Conservation (phyloP, 2,888 invertebrate genomes). For the Hylaea fasciaria region DNA sequence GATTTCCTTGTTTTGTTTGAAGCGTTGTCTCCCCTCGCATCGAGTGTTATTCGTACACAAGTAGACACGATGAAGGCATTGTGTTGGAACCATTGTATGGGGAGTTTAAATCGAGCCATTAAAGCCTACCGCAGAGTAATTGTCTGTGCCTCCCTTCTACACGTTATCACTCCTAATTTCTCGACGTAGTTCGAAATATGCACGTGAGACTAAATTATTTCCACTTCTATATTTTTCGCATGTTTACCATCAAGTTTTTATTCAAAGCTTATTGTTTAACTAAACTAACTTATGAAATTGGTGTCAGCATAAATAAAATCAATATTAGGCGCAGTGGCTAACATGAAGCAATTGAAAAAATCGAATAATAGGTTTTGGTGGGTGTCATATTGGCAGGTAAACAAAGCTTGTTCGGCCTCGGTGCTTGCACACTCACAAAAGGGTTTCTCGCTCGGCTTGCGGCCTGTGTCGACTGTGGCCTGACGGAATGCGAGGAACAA, state of each 20-base stretch:
- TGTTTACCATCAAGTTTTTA: background rate
- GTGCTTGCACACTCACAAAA: slow-evolving; percentile 62
- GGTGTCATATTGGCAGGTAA: slow-evolving; percentile 65
- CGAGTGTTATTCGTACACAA: slow-evolving; percentile 63
- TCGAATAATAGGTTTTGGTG: slow-evolving; percentile 67
- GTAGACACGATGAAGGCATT: slow-evolving; percentile 66
- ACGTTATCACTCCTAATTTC: slow-evolving; percentile 60
- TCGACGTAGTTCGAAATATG: slow-evolving; percentile 45
- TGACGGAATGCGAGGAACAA: slow-evolving; percentile 54
- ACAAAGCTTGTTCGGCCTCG: slow-evolving; percentile 64
- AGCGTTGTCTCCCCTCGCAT: slow-evolving; percentile 70
- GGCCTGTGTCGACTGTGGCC: slow-evolving; percentile 38
- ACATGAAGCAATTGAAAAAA: slow-evolving; percentile 44
- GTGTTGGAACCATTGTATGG: slow-evolving; percentile 65
- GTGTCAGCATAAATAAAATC: background rate
- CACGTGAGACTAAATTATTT: background rate
- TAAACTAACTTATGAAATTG: background rate
- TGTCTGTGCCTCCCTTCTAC: slow-evolving; percentile 62
- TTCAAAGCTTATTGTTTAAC: background rate
- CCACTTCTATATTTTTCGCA: background rate
- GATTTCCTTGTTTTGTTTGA: slow-evolving; percentile 74
- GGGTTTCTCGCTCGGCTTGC: slow-evolving; percentile 48
- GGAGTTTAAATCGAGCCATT: slow-evolving; percentile 72
- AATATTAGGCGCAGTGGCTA: background rate
- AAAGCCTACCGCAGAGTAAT: slow-evolving; percentile 63